Conservation (phyloP, 2,888 invertebrate genomes). For the Epinotia nisella region DNA sequence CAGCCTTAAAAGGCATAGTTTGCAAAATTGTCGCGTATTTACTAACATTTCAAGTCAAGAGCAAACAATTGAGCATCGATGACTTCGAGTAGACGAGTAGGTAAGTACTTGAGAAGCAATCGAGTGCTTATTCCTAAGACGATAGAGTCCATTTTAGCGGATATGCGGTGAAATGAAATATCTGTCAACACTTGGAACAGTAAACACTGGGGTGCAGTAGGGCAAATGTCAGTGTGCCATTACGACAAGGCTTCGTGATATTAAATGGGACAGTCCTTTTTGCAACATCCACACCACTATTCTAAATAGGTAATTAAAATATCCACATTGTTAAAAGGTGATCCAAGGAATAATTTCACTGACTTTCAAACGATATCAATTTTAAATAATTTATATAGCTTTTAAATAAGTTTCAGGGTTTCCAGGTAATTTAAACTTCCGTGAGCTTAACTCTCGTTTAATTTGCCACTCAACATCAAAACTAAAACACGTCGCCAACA, state of each 20-base stretch:
- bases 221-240: slow-evolving; percentile 24
- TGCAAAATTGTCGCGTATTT: slow-evolving; percentile 21
- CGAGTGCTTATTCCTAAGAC: neutral
- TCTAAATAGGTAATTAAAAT: too few relatives aligned
- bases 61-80: slow-evolving; percentile 11
- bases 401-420: too few relatives aligned
- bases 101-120: neutral
- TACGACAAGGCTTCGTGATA: neutral
- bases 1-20: neutral
- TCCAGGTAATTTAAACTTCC: too few relatives aligned
- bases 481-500: too few relatives aligned
- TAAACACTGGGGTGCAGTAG: slow-evolving; percentile 19
- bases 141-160: neutral
- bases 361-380: too few relatives aligned
- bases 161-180: neutral
- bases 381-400: too few relatives aligned
- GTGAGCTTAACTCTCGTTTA: too few relatives aligned
- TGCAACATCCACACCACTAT: too few relatives aligned
- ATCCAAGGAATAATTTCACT: too few relatives aligned
- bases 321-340: too few relatives aligned
- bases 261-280: slow-evolving; percentile 14
- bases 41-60: slow-evolving; percentile 15
- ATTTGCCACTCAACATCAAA: too few relatives aligned
- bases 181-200: slow-evolving; percentile 14
- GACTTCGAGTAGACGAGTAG: neutral